Base-by-base conservation (phyloP, 2,797 vertebrate genomes). In the Sebastolobus alascanus region DNA sequence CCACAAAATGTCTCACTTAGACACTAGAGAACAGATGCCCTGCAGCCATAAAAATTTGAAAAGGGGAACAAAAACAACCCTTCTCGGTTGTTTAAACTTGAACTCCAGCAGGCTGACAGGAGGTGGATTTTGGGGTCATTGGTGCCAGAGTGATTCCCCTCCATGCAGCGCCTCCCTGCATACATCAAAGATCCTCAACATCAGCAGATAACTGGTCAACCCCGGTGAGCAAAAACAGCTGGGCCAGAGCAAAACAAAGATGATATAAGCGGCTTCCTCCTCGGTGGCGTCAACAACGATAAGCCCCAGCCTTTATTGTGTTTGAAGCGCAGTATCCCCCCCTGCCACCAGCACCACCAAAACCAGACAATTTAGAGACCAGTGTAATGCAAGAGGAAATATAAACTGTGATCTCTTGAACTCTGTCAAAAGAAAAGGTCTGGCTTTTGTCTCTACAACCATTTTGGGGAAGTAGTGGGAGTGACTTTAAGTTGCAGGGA, bases 341-440 rank as follows among this genome's bases (percentile, higher is more conserved):
- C 20, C 60, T 29, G 58, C 69, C 82, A 59, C 50, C 77, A 77
- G 46, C 61, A 73, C 76, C 82, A 75, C 75, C 74, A 74, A 90
- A 87, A 76, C 74, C 81, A 90, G 89, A 93, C 83, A 86, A 90
- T 93, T 92, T 90, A 93, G 85, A 84, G 85, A 85, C 66, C 73
- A 60, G 27, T 87, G 89, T 89, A 90, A 91, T 89, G 89, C 89
- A 89, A 90, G 75, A 90, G 91, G 90, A 95, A 94, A 94, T 89
- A 92, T 92, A 92, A 90, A 90, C 83, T 56, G 73, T 90, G 92
- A 93, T 90, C 92, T 93, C 83, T 90, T 94, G 92, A 93, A 94
- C 92, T 77, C 89, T 91, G 88, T 88, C 90, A 90, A 52, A 92
- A 82, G 73, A 82, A 87, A 88, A 75, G 63, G 68, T 84, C 94